A percentile compares a stretch with the other conserved stretches of the same genome.
Evolutionary conservation across 2,888 invertebrate species (phyloP).

Genomic region (Furcula furcula): DNA sequence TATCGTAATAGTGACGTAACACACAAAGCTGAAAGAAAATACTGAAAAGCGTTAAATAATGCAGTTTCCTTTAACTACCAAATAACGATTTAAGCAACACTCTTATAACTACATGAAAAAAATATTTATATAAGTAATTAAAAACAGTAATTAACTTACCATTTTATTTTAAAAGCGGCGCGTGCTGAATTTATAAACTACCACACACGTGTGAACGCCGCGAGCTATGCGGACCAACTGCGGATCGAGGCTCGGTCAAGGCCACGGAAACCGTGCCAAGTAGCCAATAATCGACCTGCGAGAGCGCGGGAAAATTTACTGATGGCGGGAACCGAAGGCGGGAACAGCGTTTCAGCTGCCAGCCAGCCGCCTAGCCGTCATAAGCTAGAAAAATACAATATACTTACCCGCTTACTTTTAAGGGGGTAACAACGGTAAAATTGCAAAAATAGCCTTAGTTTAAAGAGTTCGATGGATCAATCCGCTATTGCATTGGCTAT

Average conservation of each 20-base stretch:
- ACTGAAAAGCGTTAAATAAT: constrained; percentile 10
- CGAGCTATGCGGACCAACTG: constrained; percentile 65
- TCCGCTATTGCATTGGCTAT: too few relatives aligned
- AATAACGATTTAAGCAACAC: too few relatives aligned
- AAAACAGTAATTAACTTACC: constrained; percentile 48
- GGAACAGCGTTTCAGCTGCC: constrained; percentile 8
- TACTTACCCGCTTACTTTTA: too few relatives aligned
- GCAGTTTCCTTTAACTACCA: too few relatives aligned
- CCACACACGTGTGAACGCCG: constrained; percentile 35
- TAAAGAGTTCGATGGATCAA: too few relatives aligned
- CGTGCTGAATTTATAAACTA: constrained; percentile 29
- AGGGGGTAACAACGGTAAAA: too few relatives aligned
- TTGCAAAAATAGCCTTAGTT: too few relatives aligned
- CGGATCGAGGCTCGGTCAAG: constrained; percentile 66
- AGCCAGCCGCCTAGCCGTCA: constrained; percentile 4
- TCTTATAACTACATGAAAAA: background rate
- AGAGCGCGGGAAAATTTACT: constrained; percentile 62
- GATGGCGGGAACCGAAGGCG: constrained; percentile 33
- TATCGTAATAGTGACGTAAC: constrained; percentile 41
- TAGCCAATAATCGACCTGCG: constrained; percentile 49
- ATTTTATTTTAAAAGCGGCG: constrained; percentile 53
- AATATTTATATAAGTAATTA: background rate
- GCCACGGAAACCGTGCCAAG: constrained; percentile 71
- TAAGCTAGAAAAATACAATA: constrained; percentile 8
- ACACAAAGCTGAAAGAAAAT: constrained; percentile 19